These are phyloP conservation scores for Odontophorus gujanensis DNA, from an alignment of 2,113 vertebrate genomes.

Conservation along the genomic window DNA sequence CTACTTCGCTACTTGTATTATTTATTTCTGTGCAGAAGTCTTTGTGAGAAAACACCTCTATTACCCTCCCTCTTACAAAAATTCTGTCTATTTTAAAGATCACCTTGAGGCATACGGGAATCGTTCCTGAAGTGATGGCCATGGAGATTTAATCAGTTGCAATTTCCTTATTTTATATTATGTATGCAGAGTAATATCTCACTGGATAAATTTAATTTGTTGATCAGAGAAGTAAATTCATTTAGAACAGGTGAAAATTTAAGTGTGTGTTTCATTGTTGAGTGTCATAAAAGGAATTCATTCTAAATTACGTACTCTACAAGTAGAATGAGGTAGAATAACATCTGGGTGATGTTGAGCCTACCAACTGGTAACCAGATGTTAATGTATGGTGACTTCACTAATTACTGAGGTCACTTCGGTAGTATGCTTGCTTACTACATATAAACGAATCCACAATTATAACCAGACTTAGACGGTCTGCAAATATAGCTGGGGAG, in stretches of 20 bases:
- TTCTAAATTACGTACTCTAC: neutral
- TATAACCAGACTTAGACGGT: neutral
- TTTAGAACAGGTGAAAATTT: neutral
- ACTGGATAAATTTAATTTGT: neutral
- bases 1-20: neutral
- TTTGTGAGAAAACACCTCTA: neutral
- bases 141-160: neutral
- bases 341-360: neutral
- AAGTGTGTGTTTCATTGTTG: neutral
- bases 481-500: neutral
- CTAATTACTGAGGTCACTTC: neutral
- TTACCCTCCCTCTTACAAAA: neutral
- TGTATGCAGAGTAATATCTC: neutral
- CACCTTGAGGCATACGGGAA: neutral
- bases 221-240: neutral
- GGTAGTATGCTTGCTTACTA: neutral
- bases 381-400: neutral
- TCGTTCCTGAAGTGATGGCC: neutral
- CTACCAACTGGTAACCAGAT: slow-evolving; percentile 1
- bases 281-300: neutral
- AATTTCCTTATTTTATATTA: neutral
- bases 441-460: neutral
- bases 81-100: neutral
- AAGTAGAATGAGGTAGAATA: neutral
- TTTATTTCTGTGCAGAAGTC: neutral